A percentile compares a stretch with the other conserved stretches of the same genome.
phyloP scores from a whole-genome alignment of 2,888 invertebrate species.

The Blastobasis adustella region DNA sequence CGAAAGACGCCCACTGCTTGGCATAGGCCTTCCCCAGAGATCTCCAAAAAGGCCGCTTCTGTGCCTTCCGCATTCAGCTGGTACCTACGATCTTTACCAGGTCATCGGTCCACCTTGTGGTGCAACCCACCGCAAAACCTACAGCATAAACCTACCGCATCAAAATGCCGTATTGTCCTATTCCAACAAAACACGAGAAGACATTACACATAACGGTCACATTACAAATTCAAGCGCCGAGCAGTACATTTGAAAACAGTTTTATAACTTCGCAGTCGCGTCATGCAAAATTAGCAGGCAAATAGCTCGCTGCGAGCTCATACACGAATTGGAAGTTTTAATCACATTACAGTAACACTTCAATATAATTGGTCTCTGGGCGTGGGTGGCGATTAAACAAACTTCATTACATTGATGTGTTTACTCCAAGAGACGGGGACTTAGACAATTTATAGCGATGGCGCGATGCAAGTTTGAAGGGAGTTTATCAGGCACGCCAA shows the following conservation, averaged over 20 bases:
- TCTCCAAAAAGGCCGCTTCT: too few species aligned
- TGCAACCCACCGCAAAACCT: too few species aligned
- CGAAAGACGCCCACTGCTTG: too few species aligned
- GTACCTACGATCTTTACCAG: too few species aligned
- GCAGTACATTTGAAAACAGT: neutral
- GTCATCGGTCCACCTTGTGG: too few species aligned
- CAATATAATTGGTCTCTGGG: conserved; percentile 7
- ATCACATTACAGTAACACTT: neutral
- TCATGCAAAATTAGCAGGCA: too few species aligned
- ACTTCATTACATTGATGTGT: conserved; percentile 40
- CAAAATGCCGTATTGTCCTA: too few species aligned
- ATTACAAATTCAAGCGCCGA: neutral
- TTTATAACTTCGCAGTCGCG: neutral
- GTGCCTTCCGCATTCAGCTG: too few species aligned
- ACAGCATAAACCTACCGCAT: too few species aligned
- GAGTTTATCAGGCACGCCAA: neutral
- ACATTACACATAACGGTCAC: neutral
- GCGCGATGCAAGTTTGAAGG: conserved; percentile 25
- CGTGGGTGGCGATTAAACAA: conserved; percentile 23
- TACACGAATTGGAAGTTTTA: neutral
- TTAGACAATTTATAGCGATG: conserved; percentile 28
- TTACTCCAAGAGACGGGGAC: conserved; percentile 24
- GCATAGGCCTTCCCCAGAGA: too few species aligned
- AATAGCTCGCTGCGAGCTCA: too few species aligned
- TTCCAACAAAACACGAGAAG: neutral